phyloP scores from a whole-genome alignment of 1,140 invertebrate species.

The Melanaphis sacchari region DNA sequence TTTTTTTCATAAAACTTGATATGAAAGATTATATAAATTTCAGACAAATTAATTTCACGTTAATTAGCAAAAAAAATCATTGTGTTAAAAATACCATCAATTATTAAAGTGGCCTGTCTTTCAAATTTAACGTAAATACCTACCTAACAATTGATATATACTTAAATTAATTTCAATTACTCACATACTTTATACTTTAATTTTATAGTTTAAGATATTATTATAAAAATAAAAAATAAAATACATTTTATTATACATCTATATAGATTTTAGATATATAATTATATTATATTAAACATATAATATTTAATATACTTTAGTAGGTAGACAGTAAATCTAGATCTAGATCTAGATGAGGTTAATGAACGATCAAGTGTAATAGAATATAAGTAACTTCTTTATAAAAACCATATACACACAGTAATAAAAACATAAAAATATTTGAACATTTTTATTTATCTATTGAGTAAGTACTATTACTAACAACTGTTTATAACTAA shows the following conservation, averaged over 20 bases:
- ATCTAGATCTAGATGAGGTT: not conserved
- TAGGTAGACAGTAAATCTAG: not conserved
- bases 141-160: not conserved
- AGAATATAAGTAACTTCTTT: not conserved
- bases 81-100: not conserved
- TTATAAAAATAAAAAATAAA: not conserved
- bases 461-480: not conserved
- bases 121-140: not conserved
- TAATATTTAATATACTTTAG: not conserved
- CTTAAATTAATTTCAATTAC: slow-evolving; percentile 28
- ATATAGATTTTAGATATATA: not conserved
- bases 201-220: too few relatives aligned
- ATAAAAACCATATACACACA: not conserved
- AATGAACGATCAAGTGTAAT: slow-evolving; percentile 10
- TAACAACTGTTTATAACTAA: not conserved
- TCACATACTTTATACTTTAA: not conserved
- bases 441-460: not conserved
- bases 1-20: not conserved
- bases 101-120: not conserved
- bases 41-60: not conserved
- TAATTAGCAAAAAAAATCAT: not conserved
- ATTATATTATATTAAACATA: too few relatives aligned
- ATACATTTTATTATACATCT: slow-evolving; percentile 1
- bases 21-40: not conserved
- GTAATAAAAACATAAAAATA: slow-evolving; percentile 17